A percentile compares a stretch with the other conserved stretches of the same genome.
Evolutionary conservation across 2,797 vertebrate genomes (phyloP).

Genomic region (Silurus aristotelis): DNA sequence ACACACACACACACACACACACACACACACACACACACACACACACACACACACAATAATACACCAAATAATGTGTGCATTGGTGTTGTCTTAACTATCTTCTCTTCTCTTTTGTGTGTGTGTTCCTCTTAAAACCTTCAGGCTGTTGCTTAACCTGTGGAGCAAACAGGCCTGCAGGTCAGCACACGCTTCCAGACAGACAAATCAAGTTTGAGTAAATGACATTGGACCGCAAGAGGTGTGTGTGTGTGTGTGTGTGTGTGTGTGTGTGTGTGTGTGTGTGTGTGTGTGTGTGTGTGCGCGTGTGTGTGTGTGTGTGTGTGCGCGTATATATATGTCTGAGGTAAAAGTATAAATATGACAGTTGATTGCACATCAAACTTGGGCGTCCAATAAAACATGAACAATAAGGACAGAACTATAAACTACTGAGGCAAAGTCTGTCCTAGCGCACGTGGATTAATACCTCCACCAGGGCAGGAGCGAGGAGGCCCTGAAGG

Average conservation of each 20-base stretch:
- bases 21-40: constrained; percentile 15
- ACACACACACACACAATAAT: neutral
- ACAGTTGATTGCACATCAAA: neutral
- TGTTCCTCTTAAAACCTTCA: neutral
- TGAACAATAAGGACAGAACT: neutral
- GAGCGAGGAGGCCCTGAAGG: constrained; percentile 14
- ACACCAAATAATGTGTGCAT: neutral
- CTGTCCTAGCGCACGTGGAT: neutral
- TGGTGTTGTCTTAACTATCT: neutral
- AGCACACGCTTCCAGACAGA: constrained; percentile 34
- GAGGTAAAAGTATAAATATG: neutral
- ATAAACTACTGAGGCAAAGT: neutral
- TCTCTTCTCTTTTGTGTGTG: neutral
- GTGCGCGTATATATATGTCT: neutral
- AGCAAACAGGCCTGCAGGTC: constrained; percentile 11
- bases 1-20: neutral
- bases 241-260: neutral
- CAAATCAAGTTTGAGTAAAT: constrained; percentile 33
- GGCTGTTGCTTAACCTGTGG: neutral
- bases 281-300: neutral
- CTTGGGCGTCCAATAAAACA: neutral
- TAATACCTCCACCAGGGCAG: neutral
- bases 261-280: constrained; percentile 7
- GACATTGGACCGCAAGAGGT: neutral
- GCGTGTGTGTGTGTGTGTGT: neutral